These are phyloP conservation scores for Menidia beryllina DNA, from an alignment of 2,113 vertebrate genomes.

Conservation along the genomic window DNA sequence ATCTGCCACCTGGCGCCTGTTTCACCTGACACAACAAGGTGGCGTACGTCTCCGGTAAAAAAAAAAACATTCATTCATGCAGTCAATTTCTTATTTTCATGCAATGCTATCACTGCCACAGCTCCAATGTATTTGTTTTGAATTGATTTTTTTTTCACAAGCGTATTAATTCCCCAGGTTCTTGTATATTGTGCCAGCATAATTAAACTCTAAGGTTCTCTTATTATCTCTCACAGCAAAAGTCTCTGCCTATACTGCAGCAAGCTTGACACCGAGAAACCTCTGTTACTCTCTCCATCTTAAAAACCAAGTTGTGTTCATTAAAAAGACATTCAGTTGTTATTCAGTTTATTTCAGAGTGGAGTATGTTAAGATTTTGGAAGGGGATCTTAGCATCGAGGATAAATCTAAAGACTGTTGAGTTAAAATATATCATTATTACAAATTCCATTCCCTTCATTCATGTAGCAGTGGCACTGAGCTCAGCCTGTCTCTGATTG, in stretches of 20 bases:
- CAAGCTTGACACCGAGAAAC: slow-evolving; percentile 32
- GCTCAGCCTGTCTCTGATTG: slow-evolving; percentile 19
- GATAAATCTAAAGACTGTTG: slow-evolving; percentile 4
- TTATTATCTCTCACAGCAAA: slow-evolving; percentile 7
- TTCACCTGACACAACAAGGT: slow-evolving; percentile 78
- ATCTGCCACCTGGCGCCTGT: slow-evolving; percentile 35
- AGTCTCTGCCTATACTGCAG: not conserved
- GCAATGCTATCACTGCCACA: not conserved
- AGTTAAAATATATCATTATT: slow-evolving; percentile 19
- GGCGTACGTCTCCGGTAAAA: slow-evolving; percentile 75
- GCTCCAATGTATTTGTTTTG: not conserved
- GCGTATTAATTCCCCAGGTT: not conserved
- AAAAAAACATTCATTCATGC: too few species aligned
- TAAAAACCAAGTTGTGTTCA: slow-evolving; percentile 3
- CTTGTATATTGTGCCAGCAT: not conserved
- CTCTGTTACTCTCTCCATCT: slow-evolving; percentile 23
- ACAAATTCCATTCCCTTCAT: slow-evolving; percentile 21
- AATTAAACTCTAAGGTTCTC: not conserved
- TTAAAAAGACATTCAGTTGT: too few species aligned
- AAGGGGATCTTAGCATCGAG: slow-evolving; percentile 54
- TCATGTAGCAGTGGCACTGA: slow-evolving; percentile 44
- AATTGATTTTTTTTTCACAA: not conserved
- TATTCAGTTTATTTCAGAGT: slow-evolving; percentile 31
- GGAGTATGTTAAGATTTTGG: slow-evolving; percentile 41
- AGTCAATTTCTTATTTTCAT: slow-evolving; percentile 16